Base-by-base conservation (phyloP, 2,113 vertebrate species). In the Microcebus murinus region DNA sequence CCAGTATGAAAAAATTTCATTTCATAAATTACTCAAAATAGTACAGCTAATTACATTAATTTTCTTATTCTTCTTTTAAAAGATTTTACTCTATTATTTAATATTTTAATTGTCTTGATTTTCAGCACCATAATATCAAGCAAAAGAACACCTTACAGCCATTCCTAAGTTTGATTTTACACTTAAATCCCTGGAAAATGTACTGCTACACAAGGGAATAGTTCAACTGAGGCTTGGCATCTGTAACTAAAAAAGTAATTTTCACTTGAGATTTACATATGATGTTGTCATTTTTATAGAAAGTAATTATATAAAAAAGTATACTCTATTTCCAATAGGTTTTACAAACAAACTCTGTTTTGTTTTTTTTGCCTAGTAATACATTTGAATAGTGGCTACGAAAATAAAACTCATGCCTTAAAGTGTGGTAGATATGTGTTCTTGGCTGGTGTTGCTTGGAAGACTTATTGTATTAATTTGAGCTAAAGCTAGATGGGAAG, bases 281-380 rank as follows among this genome's bases (percentile, higher is more conserved):
- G 97, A 92, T 92, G 89, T 91, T 97, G 42, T 17, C 25, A 93
- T 95, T 95, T 98, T 97, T 94, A 96, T 95, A 90, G 82, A 92
- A 87, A 8, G 6, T 81, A 91, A 96, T 97, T 95, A 97, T 36
- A 76, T 73, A 87, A 96, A 97, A 97, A 65, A 96, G 3, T 84
- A 42, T 21, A 63, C 27, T 92, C 57, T 87, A 96, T 92, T 92
- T 97, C 18, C 79, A 97, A 91, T 18, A 94, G 50, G 8, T 87
- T 97, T 94, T 96, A 21, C 2, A 92, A 96, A 91, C 25, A 82
- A 63, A n/a, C 5, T 88, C 11, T 73, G 34, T 82, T 93, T 97
- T 96, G 1, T 94, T 77, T 52, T 87, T 25, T 55, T 96, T 87
- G 17, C 57, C 88, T 42, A 95, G 13, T 92, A 90, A 23, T 96